Evolutionary conservation across 2,113 vertebrate genomes (phyloP), one percentile per base, ranked within the genome.

Genomic region (Prionailurus bengalensis): DNA sequence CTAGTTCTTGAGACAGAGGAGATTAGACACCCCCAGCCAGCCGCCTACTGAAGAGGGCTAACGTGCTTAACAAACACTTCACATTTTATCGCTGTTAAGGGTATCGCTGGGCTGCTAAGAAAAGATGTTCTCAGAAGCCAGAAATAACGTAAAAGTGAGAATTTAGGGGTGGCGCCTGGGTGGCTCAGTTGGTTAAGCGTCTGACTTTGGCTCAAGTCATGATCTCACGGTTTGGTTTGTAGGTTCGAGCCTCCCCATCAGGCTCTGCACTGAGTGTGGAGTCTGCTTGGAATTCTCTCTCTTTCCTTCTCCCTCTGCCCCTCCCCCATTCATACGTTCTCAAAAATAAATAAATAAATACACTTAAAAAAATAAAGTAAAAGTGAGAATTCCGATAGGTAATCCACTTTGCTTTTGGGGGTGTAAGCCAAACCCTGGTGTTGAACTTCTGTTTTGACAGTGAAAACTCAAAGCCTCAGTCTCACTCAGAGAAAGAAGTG

Each of bases 61-160:
- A 33, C n/a, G 36, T 5, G n/a, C n/a, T 5, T 71, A 58, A 16
- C 15, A 53, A 73, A 33, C 17, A 17, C 33, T 85, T 53, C 6
- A 29, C 83, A 78, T 61, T n/a, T 9, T 27, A 23, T 68, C 68
- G 58, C 65, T 53, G 16, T 80, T 74, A 66, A 80, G 48, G 31
- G 5, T 8, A 8, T 71, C 66, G 19, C 21, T 45, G 39, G 31
- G 45, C 9, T 58, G 19, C 5, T 21, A 51, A 83, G 13, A 66
- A 83, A 87, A 29, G 25, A 79, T 58, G 80, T 95, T 51, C 94
- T 84, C 42, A 65, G 27, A 95, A 48, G 16, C 87, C 87, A 95
- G 63, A 91, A 79, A 86, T 45, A 76, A 92, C 66, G 25, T 27
- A 89, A 90, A 94, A 70, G 16, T 36, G 42, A 85, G 82, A 53